Evolutionary conservation across 2,113 vertebrate species (phyloP).

Genomic region (Heterocephalus glaber): DNA sequence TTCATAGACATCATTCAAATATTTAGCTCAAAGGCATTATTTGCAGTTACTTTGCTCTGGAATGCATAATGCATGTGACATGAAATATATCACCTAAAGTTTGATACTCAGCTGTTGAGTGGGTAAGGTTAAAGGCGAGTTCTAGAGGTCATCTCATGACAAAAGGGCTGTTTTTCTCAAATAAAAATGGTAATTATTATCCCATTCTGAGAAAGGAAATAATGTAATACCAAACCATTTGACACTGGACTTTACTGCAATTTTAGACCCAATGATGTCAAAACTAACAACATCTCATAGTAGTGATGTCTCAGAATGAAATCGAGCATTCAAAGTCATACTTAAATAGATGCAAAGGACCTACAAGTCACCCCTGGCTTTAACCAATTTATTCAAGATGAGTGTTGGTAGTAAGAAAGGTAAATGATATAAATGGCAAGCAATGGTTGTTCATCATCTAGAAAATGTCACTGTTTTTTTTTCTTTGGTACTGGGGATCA

Average conservation of each 20-base stretch:
- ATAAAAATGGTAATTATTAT: constrained; percentile 36
- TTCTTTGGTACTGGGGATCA: too few species aligned
- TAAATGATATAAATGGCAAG: not conserved
- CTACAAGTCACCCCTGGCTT: not conserved
- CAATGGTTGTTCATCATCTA: not conserved
- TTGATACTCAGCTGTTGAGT: not conserved
- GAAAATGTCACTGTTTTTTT: not conserved
- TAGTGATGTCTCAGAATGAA: not conserved
- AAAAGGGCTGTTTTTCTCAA: constrained; percentile 63
- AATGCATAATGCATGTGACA: constrained; percentile 20
- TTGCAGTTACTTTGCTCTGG: not conserved
- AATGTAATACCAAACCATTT: not conserved
- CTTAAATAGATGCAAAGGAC: not conserved
- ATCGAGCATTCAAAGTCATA: not conserved
- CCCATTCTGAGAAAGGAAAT: constrained; percentile 4
- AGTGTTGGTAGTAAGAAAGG: not conserved
- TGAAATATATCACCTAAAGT: not conserved
- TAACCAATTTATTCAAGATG: not conserved
- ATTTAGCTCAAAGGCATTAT: constrained; percentile 32
- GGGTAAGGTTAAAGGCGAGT: constrained; percentile 45
- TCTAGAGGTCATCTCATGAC: constrained; percentile 48
- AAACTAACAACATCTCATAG: not conserved
- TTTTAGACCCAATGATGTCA: constrained; percentile 29
- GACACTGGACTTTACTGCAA: not conserved
- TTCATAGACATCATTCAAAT: constrained; percentile 38